Percentiles rank a stretch among this genome's conserved stretches.
These are phyloP conservation scores for Anadara kagoshimensis DNA, from an alignment of 1,140 invertebrate species.

Conservation along the genomic window DNA sequence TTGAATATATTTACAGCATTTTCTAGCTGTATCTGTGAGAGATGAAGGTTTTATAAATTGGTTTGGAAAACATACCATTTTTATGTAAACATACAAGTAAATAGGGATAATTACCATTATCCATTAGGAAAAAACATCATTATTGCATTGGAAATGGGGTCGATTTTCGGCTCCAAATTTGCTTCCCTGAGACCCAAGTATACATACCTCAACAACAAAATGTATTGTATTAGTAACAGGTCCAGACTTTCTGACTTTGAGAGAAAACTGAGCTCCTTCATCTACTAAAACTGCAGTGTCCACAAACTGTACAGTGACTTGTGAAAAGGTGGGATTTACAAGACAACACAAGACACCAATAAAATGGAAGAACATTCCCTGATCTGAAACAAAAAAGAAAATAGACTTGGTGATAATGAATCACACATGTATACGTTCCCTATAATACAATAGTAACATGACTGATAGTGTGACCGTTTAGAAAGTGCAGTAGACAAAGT, in stretches of 20 bases:
- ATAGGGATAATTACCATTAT: not conserved
- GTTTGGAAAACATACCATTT: too few relatives aligned
- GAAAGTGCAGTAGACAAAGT: too few relatives aligned
- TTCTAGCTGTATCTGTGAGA: too few relatives aligned
- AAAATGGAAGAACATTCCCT: too few relatives aligned
- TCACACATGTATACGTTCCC: too few relatives aligned
- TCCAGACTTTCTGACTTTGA: conserved; percentile 50
- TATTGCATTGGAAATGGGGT: not conserved
- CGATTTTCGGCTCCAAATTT: not conserved
- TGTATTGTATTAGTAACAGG: conserved; percentile 44
- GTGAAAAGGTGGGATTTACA: conserved; percentile 14
- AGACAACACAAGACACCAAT: too few relatives aligned
- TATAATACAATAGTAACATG: too few relatives aligned
- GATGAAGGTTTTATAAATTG: not conserved
- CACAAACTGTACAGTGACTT: conserved; percentile 48
- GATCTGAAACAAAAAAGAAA: too few relatives aligned
- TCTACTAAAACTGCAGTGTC: conserved; percentile 44
- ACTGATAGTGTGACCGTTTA: too few relatives aligned
- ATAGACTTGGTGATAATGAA: too few relatives aligned
- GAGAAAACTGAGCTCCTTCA: conserved; percentile 60
- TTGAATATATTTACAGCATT: too few relatives aligned
- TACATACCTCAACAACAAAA: conserved; percentile 59
- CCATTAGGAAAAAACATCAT: not conserved
- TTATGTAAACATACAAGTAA: too few relatives aligned
- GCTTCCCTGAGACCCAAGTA: not conserved